Base-by-base conservation (phyloP, 2,113 vertebrate genomes). In the Amphiprion ocellaris region DNA sequence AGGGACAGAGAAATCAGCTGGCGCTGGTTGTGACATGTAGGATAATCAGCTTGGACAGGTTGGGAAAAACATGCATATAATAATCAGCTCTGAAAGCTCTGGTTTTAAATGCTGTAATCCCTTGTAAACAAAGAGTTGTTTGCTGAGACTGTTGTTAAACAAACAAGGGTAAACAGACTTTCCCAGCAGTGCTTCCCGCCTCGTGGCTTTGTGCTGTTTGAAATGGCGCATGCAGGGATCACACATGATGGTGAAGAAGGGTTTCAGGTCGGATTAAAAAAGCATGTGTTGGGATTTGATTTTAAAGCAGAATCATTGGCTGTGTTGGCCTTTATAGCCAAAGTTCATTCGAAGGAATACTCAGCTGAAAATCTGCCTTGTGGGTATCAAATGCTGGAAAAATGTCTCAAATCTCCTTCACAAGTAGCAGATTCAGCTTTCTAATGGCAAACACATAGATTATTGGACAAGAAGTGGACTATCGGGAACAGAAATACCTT, bases 31-130 rank as follows among this genome's bases (percentile, higher is more conserved):
- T 70, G 71, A 85, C 82, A 88, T 82, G 87, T 83, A 77, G 71
- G 87, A 90, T 88, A 91, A 92, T 92, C 89, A 88, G 83, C 82
- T 82, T 11, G 62, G 78, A 87, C 88, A 90, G 86, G 82, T 91
- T 79, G 79, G 79, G 86, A 76, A 80, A 86, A 74, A 71, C 83
- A 87, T 14, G 72, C 90, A 81, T 74, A 52, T 67, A 82, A 91
- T 89, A 90, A 92, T 93, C 84, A 79, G 81, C 79, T 82, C 77
- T 86, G 83, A 89, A 88, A 90, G 90, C 84, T 85, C 84, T 87
- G 82, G 73, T 86, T 88, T 89, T 81, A 87, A 87, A 85, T 68
- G 72, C 75, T 62, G 55, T 93, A 89, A 92, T 92, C 85, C 83
- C 69, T 75, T 65, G 39, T 87, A 91, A 92, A 92, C 82, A 92